phyloP scores from a whole-genome alignment of 2,888 invertebrate species.

The Drosophila subquinaria region DNA sequence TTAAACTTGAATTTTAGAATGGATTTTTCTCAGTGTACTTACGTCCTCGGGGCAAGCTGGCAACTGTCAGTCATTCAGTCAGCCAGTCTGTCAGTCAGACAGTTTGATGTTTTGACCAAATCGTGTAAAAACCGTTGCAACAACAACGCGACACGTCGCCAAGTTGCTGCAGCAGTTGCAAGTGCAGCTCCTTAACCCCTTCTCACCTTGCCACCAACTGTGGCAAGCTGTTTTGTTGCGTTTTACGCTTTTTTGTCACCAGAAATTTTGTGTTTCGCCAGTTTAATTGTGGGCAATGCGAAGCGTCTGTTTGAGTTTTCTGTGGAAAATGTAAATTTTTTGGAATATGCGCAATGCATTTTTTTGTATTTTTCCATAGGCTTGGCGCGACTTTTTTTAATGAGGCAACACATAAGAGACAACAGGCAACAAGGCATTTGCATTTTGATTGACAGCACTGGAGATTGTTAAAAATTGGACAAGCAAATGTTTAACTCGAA shows the following conservation, averaged over 20 bases:
- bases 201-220: not conserved
- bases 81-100: slow-evolving; percentile 60
- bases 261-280: slow-evolving; percentile 36
- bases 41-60: slow-evolving; percentile 20
- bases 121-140: slow-evolving; percentile 76
- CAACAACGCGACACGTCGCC: slow-evolving; percentile 50
- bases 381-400: slow-evolving; percentile 57
- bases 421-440: slow-evolving; percentile 56
- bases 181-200: not conserved
- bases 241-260: slow-evolving; percentile 54
- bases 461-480: slow-evolving; percentile 69
- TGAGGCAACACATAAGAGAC: slow-evolving; percentile 59
- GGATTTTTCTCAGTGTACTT: no score
- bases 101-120: slow-evolving; percentile 80
- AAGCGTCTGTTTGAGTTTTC: slow-evolving; percentile 40
- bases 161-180: slow-evolving; percentile 40
- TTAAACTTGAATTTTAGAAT: no score
- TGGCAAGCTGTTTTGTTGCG: slow-evolving; percentile 47
- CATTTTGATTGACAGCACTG: slow-evolving; percentile 78
- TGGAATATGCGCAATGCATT: slow-evolving; percentile 41
- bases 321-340: slow-evolving; percentile 72
- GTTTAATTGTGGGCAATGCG: slow-evolving; percentile 48
- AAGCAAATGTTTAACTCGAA: slow-evolving; percentile 41
- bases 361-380: slow-evolving; percentile 57
- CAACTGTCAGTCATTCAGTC: slow-evolving; percentile 73